Percentiles rank a stretch among this genome's conserved stretches.
Conservation (phyloP, 2,888 invertebrate species). For the Heliconius charithonia region DNA sequence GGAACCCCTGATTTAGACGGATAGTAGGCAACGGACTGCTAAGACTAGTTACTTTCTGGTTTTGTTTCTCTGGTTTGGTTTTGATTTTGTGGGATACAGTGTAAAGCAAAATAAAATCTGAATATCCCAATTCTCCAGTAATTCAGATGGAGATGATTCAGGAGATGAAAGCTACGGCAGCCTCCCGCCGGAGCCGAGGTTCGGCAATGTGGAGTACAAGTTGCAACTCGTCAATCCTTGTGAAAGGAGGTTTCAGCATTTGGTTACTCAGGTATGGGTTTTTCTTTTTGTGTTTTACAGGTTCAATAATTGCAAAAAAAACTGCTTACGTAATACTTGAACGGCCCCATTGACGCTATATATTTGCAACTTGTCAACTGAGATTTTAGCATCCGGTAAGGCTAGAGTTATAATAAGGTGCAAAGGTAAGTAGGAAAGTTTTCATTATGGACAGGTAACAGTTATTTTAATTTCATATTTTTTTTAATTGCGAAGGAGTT, state of each 20-base stretch:
- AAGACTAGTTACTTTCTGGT: neutral
- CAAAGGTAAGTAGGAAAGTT: no score
- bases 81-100: neutral
- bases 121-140: slow-evolving; percentile 53
- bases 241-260: slow-evolving; percentile 93
- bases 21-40: neutral
- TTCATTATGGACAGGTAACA: no score
- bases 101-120: neutral
- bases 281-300: neutral
- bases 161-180: slow-evolving; percentile 77
- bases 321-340: no score
- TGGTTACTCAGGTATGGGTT: slow-evolving; percentile 94
- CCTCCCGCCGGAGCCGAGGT: slow-evolving; percentile 95
- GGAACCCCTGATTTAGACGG: no score
- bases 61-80: no score
- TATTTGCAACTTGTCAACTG: no score
- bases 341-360: no score
- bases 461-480: no score
- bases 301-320: no score
- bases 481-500: no score
- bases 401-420: no score
- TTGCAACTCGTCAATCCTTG: slow-evolving; percentile 96
- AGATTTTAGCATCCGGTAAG: no score
- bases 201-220: slow-evolving; percentile 98
- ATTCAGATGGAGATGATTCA: slow-evolving; percentile 68